Conservation (phyloP, 2,797 vertebrate genomes). For the Microctenopoma steveboyesi region DNA sequence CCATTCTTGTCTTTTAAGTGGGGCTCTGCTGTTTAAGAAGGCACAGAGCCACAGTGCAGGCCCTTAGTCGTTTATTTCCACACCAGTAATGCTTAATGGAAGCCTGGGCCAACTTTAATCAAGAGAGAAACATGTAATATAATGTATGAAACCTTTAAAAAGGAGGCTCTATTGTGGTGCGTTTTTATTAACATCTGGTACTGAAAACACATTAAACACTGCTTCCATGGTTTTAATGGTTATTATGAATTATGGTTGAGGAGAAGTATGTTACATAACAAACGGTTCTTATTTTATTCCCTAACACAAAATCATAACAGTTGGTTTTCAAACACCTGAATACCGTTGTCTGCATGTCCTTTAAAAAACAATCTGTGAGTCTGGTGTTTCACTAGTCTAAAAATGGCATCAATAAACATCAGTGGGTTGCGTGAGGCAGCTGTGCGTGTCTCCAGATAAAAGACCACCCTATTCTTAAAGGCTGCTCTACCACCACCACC, state of each 20-base stretch:
- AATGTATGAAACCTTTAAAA: background rate
- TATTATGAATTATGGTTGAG: constrained; percentile 19
- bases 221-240: constrained; percentile 34
- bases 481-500: constrained; percentile 34
- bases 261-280: constrained; percentile 39
- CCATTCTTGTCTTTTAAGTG: constrained; percentile 1
- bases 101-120: background rate
- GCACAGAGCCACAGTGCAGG: background rate
- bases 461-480: constrained; percentile 43
- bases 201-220: constrained; percentile 8
- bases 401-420: constrained; percentile 66
- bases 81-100: background rate
- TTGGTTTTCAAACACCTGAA: background rate
- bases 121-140: background rate
- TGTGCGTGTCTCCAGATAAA: constrained; percentile 50
- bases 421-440: constrained; percentile 38
- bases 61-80: background rate
- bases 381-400: constrained; percentile 54
- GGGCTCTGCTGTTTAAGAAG: background rate
- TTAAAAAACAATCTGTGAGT: background rate
- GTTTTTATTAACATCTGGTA: constrained; percentile 2
- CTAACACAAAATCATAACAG: constrained; percentile 5
- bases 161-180: background rate
- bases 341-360: background rate
- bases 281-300: constrained; percentile 15